Base-by-base conservation (phyloP, 2,113 vertebrate genomes). In the Otis tarda region DNA sequence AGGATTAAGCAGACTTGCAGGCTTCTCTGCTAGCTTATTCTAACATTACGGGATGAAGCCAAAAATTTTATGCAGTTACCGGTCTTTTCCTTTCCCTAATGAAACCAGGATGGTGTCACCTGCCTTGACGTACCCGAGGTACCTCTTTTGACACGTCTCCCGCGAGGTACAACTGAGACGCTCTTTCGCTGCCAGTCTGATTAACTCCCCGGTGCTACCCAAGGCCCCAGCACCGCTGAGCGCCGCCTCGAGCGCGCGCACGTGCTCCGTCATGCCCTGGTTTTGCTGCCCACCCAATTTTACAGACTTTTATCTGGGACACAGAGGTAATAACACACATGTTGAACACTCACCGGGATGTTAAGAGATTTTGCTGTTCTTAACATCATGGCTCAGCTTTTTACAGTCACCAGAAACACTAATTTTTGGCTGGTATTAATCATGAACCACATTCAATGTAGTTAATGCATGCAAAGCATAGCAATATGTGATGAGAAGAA, bases 251-350 rank as follows among this genome's bases (percentile, higher is more conserved):
- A 19, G 64, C 60, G 12, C 1, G 37, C 37, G 37, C 37, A 37
- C 37, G 18, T 2, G 1, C 43, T 25, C 49, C 4, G 18, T 14
- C 70, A 2, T 2, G 19, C 27, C 45, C 6, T 0, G 23, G 10
- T 35, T 88, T 45, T 52, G 31, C 22, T 4, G 5, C 45, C 39
- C 17, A 9, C 15, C 13, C 59, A 6, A 4, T 60, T 86, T 52
- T 49, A n/a, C 35, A 60, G 35, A 22, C 18, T 79, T 71, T 50
- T 53, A 10, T 52, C 70, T 75, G 65, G 16, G 55, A 55, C 49
- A 11, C 17, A 49, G 35, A 20, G 19, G 43, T 28, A 85, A 61
- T 71, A 76, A 43, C 1, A 21, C 30, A 18, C n/a, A 8, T 2
- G 7, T 37, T 52, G 59, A 75, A 88, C 45, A 43, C 16, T 3